Percentiles rank a stretch among this genome's conserved stretches.
Conservation (phyloP, 23 tunicate species). For the Halocynthia roretzi region DNA sequence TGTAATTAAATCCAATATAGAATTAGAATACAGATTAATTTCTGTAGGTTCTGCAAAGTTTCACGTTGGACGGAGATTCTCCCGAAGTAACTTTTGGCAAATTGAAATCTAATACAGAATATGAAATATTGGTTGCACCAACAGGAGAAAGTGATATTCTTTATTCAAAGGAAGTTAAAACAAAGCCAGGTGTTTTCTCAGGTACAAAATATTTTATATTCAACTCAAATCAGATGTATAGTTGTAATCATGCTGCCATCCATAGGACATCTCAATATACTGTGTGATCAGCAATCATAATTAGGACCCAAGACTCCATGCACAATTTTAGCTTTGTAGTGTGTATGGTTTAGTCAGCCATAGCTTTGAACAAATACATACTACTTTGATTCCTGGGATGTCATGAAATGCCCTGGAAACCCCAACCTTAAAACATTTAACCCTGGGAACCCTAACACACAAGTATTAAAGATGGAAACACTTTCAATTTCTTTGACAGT, state of each 20-base stretch:
- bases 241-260: not conserved
- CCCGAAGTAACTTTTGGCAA: not conserved
- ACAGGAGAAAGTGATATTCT: not conserved
- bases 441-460: not conserved
- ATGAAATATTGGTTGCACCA: conserved; percentile 9
- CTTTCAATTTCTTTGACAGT: not conserved
- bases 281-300: no score
- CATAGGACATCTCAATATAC: not conserved
- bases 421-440: not conserved
- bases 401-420: no score
- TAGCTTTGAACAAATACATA: no score
- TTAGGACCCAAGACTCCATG: no score
- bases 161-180: not conserved
- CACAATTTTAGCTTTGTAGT: no score
- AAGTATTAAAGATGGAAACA: not conserved
- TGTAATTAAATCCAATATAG: not conserved
- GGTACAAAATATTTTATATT: not conserved
- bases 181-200: conserved; percentile 1
- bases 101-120: conserved; percentile 3
- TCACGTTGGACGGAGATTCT: not conserved
- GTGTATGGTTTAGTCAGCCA: not conserved
- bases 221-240: not conserved
- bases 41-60: not conserved
- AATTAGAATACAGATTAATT: not conserved
- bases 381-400: no score